Base-by-base conservation (phyloP, 2,888 invertebrate species). In the Apotomis capreana region DNA sequence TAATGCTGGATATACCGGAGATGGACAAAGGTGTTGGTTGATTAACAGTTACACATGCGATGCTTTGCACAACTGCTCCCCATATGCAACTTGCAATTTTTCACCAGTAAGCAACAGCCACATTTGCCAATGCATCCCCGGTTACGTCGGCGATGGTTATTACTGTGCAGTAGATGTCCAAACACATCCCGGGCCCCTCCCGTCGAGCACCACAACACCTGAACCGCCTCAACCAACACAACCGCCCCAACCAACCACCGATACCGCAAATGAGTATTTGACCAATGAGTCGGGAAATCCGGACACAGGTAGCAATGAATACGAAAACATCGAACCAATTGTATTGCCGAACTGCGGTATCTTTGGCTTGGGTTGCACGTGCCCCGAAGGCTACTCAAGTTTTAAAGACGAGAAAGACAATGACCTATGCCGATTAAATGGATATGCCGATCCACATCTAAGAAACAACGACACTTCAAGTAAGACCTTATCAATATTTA, bases 131-230 rank as follows among this genome's bases (percentile, higher is more conserved):
- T 97, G 97, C 84, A 92, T 93, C 44, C 84, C 90, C 3, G 97
- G 97, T 10, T 97, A 94, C 86, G 88, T 91, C 36, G 97, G 97
- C 5, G 95, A 97, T 83, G 97, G 97, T 0, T 90, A 92, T 73
- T 83, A 84, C 64, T 87, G 87, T 60, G 46, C 58, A 73, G 74
- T 51, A 52, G 75, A 77, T 59, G 81, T 85, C 49, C 62, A 46
- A 36, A 52, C 74, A 68, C 70, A 61, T 49, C 55, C 58, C 13
- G 13, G 49, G 46, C 46, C 65, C 13, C 44, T 57, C 15, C 70
- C 71, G 64, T 44, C 37, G 9, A 49, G 58, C 51, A 72, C 72
- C 9, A 68, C 71, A 44, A 68, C 68, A 44, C 59, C 59, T 46
- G 15, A 46, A 15, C 63, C 68, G 12, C 13, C 51, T 5, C 52